These are phyloP conservation scores for Lithophane socia DNA, from an alignment of 2,888 invertebrate species.

Conservation along the genomic window DNA sequence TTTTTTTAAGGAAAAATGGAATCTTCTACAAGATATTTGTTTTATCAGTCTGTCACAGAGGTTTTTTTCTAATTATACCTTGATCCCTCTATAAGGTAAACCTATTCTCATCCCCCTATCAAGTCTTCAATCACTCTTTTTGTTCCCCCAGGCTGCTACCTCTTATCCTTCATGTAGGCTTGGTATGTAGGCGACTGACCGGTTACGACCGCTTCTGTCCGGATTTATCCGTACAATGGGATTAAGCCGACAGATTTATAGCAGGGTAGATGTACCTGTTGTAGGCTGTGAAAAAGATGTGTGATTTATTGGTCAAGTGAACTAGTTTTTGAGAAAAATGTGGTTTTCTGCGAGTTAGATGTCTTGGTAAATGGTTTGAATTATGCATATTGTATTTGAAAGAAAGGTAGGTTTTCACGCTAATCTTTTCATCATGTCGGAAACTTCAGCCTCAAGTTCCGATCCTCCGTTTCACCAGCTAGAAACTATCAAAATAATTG, in stretches of 20 bases:
- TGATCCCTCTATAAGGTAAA: neutral
- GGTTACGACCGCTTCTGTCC: slow-evolving; percentile 44
- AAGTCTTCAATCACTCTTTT: slow-evolving; percentile 19
- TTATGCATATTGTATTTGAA: neutral
- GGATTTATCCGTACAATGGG: slow-evolving; percentile 54
- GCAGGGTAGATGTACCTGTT: slow-evolving; percentile 49
- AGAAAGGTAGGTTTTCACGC: neutral
- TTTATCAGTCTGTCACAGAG: too few species aligned
- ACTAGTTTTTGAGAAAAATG: slow-evolving; percentile 20
- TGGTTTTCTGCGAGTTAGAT: neutral
- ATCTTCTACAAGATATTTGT: too few species aligned
- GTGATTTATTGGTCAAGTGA: slow-evolving; percentile 36
- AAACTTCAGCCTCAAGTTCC: too few species aligned
- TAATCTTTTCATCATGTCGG: too few species aligned
- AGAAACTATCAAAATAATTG: too few species aligned
- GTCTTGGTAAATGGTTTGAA: slow-evolving; percentile 3
- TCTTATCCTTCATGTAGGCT: slow-evolving; percentile 25
- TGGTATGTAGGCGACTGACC: slow-evolving; percentile 62
- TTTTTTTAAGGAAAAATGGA: neutral
- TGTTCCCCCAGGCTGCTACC: neutral
- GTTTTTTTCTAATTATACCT: neutral
- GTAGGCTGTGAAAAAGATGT: slow-evolving; percentile 17
- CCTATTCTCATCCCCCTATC: neutral
- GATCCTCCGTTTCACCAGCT: too few species aligned
- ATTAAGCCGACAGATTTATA: slow-evolving; percentile 62